Evolutionary conservation across 2,113 vertebrate genomes (phyloP).

Genomic region (Bufo gargarizans): DNA sequence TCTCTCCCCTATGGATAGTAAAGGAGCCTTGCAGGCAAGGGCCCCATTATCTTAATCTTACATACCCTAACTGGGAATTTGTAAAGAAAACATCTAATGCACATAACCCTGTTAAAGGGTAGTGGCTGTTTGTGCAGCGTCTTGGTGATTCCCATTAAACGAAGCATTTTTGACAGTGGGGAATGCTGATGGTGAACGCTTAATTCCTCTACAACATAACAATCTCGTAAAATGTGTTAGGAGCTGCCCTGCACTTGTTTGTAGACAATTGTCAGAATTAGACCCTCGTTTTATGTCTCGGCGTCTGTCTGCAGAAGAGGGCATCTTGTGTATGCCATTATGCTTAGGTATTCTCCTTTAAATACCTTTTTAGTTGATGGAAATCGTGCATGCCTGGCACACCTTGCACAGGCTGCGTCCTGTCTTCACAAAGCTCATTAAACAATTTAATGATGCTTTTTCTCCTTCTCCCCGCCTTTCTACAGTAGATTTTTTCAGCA

Average conservation of each 20-base stretch:
- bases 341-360: not conserved
- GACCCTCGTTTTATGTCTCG: not conserved
- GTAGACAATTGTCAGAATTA: constrained; percentile 5
- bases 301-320: not conserved
- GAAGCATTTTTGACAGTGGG: not conserved
- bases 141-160: not conserved
- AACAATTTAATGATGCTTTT: constrained; percentile 17
- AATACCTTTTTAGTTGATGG: constrained; percentile 11
- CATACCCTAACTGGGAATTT: not conserved
- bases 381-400: constrained; percentile 15
- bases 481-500: not conserved
- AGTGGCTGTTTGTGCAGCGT: not conserved
- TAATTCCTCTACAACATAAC: not conserved
- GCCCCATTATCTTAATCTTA: not conserved
- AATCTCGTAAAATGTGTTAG: constrained; percentile 14
- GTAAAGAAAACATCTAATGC: not conserved
- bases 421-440: constrained; percentile 22
- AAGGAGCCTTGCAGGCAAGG: too few relatives aligned
- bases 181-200: not conserved
- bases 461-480: not conserved
- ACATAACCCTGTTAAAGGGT: not conserved
- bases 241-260: not conserved
- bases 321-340: not conserved
- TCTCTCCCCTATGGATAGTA: too few relatives aligned
- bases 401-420: constrained; percentile 37